Base-by-base conservation (phyloP, 2,888 invertebrate genomes). In the Apantesis nais region DNA sequence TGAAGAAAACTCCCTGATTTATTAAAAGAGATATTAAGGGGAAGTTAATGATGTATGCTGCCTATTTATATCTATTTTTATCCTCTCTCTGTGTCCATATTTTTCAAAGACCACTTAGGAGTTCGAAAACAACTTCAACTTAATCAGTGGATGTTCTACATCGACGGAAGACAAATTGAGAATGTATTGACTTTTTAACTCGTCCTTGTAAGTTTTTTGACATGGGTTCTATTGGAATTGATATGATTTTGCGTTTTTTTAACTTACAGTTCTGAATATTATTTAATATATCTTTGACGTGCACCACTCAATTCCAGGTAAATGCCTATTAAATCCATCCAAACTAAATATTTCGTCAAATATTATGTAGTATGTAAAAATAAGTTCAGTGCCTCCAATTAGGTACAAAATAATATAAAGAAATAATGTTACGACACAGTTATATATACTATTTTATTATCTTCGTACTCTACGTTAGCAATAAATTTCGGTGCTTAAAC, bases 81-180 rank as follows among this genome's bases (percentile, higher is more conserved):
- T 11, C n/a, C 11, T n/a, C 1, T 58, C n/a, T 12, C 22, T 62
- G n/a, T n/a, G 37, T 37, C 29, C 25, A 8, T 48, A 64, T 44
- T 64, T 63, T n/a, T 39, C 39, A 63, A 41, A 25, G 11, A n/a
- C 16, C 11, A 67, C 62, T 67, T 64, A 67, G 63, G 60, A 69
- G 64, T 68, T 62, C 34, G 11, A 60, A 78, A 71, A 62, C 37
- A 74, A 76, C 62, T 77, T 77, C 37, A 29, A 63, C 22, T 66
- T 67, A 74, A 74, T 61, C 69, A 66, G 69, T 63, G 61, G 67
- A 62, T 66, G 22, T 39, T 67, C 31, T 31, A 34, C 48, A 44
- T 14, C 66, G 39, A 41, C 31, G 37, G 66, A 48, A 52, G 71
- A 72, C 62, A 67, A 77, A 77, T 75, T 79, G 71, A 31, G 64